Evolutionary conservation across 2,797 vertebrate species (phyloP), one percentile per base, ranked within the genome.

Genomic region (Sebastes oblongus): DNA sequence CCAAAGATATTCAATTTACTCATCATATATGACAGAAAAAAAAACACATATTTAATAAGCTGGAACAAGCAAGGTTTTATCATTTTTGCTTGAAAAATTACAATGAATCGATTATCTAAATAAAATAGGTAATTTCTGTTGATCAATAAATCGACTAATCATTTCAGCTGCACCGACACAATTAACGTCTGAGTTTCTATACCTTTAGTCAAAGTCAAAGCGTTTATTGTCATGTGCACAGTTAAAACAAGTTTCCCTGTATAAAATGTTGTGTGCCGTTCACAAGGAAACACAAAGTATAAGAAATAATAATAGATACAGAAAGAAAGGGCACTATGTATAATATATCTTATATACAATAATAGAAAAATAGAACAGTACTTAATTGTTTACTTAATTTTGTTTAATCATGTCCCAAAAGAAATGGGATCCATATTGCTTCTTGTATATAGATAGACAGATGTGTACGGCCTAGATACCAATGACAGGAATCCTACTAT

Each of bases 151-250:
- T 42, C 4, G 2, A 20, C 10, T 18, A 3, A 60, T 22, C 11
- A 24, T 52, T 52, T 32, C 5, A 56, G 24, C 27, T 65, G 30
- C n/a, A 56, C 32, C 8, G 32, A 34, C 66, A 54, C 10, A 50
- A 22, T 34, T 22, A 54, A 4, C 12, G 3, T 50, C 24, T 30
- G 2, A 5, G 18, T 66, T 75, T 42, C 52, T 5, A 2, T 27
- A 34, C 2, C 9, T 36, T 52, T 25, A 50, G 42, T 50, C 42
- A 50, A 0, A 50, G 16, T 50, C 42, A 50, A 18, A 46, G 42
- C 14, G 0, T 50, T 50, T 20, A 50, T 50, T 50, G 42, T 50
- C 0, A 0, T 50, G 42, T 50, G 42, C 42, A 46, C 16, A 4
- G 3, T 50, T 50, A 50, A 50, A 50, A 50, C 42, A 50, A 50